Evolutionary conservation across 2,113 vertebrate species (phyloP).

Genomic region (Phaethornis superciliosus): DNA sequence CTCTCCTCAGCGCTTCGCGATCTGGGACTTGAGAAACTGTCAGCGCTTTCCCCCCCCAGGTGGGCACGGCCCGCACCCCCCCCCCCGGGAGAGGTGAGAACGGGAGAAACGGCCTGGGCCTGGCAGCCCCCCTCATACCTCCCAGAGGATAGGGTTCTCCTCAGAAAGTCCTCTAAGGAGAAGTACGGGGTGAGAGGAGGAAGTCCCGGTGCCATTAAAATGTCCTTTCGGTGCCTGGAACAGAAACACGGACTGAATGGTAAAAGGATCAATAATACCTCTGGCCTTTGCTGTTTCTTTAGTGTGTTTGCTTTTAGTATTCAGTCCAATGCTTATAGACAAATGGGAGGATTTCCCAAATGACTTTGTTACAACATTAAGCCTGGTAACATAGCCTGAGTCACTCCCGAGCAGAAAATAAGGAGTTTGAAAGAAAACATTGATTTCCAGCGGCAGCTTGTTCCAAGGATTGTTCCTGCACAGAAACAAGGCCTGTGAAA

Average conservation of each 20-base stretch:
- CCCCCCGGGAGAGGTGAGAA: no score
- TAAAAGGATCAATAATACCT: not conserved
- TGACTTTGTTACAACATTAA: constrained; percentile 4
- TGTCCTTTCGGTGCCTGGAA: not conserved
- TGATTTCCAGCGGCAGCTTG: not conserved
- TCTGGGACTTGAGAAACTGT: no score
- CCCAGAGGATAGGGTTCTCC: not conserved
- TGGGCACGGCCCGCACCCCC: no score
- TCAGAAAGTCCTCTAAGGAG: not conserved
- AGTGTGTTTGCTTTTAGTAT: not conserved
- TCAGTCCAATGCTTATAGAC: not conserved
- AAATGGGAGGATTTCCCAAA: constrained; percentile 39
- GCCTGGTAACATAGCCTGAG: not conserved
- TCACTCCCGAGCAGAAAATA: not conserved
- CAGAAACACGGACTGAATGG: not conserved
- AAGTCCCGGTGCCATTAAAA: not conserved
- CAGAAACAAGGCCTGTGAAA: not conserved
- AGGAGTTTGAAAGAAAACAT: not conserved
- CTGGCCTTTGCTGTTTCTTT: not conserved
- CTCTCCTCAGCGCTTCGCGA: no score
- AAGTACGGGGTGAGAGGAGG: not conserved
- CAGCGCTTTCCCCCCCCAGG: no score
- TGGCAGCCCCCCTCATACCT: not conserved
- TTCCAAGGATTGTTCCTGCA: not conserved
- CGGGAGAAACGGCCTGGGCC: fast-evolving